phyloP scores from a whole-genome alignment of 2,888 invertebrate genomes.

The Pilophorus perplexus region DNA sequence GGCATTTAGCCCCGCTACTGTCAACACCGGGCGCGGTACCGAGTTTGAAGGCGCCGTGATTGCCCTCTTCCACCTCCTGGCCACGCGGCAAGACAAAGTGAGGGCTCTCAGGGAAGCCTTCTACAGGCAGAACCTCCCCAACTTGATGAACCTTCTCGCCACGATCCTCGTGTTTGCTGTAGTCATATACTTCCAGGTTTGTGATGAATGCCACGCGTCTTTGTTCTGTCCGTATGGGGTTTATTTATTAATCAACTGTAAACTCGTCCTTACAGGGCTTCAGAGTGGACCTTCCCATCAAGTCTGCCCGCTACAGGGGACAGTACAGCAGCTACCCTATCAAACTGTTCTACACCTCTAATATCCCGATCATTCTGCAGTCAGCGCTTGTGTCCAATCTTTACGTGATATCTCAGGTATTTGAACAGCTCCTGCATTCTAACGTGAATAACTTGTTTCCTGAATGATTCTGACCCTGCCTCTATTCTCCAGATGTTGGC shows the following conservation, averaged over 20 bases:
- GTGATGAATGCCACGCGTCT: too few relatives aligned
- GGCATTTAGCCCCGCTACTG: conserved; percentile 98
- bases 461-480: too few relatives aligned
- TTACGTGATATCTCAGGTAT: conserved; percentile 93
- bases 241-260: too few relatives aligned
- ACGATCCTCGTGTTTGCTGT: conserved; percentile 98
- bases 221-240: too few relatives aligned
- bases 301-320: conserved; percentile 97
- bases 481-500: conserved; percentile 79
- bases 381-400: conserved; percentile 98
- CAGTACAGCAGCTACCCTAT: conserved; percentile 99
- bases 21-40: conserved; percentile 91
- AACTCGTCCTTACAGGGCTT: conserved; percentile 73
- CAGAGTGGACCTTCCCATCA: conserved; percentile 98
- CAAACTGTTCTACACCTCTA: conserved; percentile 98
- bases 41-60: conserved; percentile 99
- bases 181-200: conserved; percentile 99
- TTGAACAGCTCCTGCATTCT: too few relatives aligned
- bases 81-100: conserved; percentile 97
- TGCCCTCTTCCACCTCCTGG: conserved; percentile 95
- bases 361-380: conserved; percentile 98
- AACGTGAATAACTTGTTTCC: too few relatives aligned
- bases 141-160: conserved; percentile 97
- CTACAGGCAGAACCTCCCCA: conserved; percentile 98
- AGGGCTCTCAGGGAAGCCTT: conserved; percentile 97